Conservation (phyloP, 2,113 vertebrate species). For the Clarias gariepinus region DNA sequence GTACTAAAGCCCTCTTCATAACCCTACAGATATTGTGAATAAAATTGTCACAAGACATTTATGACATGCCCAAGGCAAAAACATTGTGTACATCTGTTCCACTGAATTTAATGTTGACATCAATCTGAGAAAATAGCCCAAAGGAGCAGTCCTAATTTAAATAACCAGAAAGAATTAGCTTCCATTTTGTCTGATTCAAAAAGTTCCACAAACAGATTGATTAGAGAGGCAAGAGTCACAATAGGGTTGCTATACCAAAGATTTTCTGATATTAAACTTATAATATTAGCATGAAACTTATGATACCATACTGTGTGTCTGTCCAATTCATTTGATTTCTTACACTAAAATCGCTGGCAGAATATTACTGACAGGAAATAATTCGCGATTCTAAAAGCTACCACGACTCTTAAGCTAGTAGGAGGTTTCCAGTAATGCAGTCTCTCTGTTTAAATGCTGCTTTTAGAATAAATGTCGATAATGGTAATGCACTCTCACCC, state of each 20-base stretch:
- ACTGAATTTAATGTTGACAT: conserved; percentile 3
- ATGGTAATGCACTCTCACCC: conserved; percentile 1
- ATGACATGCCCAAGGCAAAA: conserved; percentile 1
- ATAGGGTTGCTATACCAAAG: not conserved
- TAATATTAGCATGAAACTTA: not conserved
- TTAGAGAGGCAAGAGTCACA: not conserved
- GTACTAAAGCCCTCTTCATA: not conserved
- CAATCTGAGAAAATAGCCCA: not conserved
- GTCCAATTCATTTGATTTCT: conserved; percentile 8
- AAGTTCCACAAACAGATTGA: not conserved
- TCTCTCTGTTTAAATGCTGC: conserved; percentile 30
- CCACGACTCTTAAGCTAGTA: conserved; percentile 23
- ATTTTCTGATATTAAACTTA: conserved; percentile 10
- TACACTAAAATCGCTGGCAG: not conserved
- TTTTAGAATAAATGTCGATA: conserved; percentile 44
- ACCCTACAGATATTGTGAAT: not conserved
- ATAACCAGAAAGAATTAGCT: not conserved
- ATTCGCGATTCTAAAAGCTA: conserved; percentile 19
- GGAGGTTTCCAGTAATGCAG: conserved; percentile 29
- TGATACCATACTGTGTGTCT: conserved; percentile 17
- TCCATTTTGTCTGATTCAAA: conserved; percentile 19
- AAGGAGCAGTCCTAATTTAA: conserved; percentile 7
- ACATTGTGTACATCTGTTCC: not conserved
- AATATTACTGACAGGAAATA: conserved; percentile 44
- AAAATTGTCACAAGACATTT: not conserved